Percentiles rank a stretch among this genome's conserved stretches.
Conservation (phyloP, 2,888 invertebrate genomes). For the Cheilosia urbana region DNA sequence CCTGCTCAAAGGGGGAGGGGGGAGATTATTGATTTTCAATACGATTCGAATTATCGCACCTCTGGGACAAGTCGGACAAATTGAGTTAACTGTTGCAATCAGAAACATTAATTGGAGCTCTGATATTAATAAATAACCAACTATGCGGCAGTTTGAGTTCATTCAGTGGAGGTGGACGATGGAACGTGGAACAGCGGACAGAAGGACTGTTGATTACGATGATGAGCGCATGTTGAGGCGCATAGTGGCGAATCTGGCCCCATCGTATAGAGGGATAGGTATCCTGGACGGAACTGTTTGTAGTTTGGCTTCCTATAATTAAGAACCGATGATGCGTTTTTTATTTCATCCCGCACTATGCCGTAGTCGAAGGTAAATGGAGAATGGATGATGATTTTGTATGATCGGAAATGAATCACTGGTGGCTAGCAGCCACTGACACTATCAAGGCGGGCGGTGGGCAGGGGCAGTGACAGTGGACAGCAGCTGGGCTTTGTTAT, state of each 20-base stretch:
- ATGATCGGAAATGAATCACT: conserved; percentile 66
- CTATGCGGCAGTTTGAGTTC: conserved; percentile 54
- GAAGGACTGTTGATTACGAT: conserved; percentile 60
- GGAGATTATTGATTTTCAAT: conserved; percentile 72
- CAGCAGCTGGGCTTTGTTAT: conserved; percentile 62
- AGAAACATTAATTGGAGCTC: conserved; percentile 75
- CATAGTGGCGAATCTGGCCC: neutral
- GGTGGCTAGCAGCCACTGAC: conserved; percentile 25
- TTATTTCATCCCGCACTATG: conserved; percentile 48
- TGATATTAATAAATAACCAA: conserved; percentile 75
- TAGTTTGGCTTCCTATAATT: conserved; percentile 53
- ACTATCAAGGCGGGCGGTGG: neutral
- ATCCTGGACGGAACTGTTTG: neutral
- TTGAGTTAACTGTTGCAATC: conserved; percentile 75
- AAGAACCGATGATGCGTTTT: conserved; percentile 73
- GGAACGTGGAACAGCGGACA: neutral
- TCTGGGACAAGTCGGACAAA: conserved; percentile 70
- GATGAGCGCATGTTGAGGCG: conserved; percentile 49
- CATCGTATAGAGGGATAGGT: neutral
- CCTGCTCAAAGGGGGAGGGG: neutral
- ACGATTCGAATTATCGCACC: conserved; percentile 72
- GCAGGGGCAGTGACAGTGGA: neutral
- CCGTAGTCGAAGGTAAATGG: conserved; percentile 18
- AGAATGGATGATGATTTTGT: conserved; percentile 64
- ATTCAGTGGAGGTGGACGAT: conserved; percentile 32